phyloP scores from a whole-genome alignment of 2,797 vertebrate genomes.

The Danio kyathit region DNA sequence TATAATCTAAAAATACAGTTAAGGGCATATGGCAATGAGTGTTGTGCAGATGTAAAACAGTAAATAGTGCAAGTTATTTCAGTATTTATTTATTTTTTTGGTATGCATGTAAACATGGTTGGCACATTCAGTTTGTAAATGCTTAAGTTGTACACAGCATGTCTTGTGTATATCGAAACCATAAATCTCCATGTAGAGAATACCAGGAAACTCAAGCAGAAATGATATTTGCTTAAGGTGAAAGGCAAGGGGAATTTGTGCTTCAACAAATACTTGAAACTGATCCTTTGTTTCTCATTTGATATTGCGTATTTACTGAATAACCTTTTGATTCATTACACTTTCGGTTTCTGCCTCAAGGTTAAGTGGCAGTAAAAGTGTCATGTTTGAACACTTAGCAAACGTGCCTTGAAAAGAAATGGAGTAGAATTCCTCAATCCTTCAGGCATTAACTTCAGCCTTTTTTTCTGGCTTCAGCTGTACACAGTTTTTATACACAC shows the following conservation, averaged over 20 bases:
- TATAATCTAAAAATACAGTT: no score
- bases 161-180: not conserved
- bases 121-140: not conserved
- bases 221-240: not conserved
- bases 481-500: no score
- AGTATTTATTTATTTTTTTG: no score
- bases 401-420: not conserved
- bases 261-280: not conserved
- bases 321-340: not conserved
- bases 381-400: not conserved
- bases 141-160: not conserved
- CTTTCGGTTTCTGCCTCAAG: conserved; percentile 3
- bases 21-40: no score
- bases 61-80: no score
- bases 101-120: no score
- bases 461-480: no score
- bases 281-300: not conserved
- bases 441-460: not conserved
- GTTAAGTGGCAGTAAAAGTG: not conserved
- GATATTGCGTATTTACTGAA: not conserved
- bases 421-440: not conserved
- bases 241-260: not conserved
- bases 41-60: no score
- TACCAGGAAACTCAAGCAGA: conserved; percentile 17
- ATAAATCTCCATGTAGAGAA: not conserved